These are phyloP conservation scores for Phania funesta DNA, from an alignment of 2,888 invertebrate species.

Conservation along the genomic window DNA sequence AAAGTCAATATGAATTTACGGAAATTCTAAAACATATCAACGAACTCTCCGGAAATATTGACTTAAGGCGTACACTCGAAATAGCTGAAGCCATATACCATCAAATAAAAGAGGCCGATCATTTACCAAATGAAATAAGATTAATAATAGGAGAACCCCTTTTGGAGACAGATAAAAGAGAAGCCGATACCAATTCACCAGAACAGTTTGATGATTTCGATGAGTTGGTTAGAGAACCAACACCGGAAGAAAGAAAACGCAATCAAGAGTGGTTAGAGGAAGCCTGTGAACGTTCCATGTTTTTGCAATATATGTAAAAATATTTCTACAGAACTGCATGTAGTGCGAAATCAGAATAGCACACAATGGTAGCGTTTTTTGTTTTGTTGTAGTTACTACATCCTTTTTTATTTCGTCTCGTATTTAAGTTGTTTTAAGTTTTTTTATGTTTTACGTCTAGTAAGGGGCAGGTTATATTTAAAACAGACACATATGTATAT, in stretches of 20 bases:
- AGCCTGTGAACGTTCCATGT: slow-evolving; percentile 79
- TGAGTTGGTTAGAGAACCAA: slow-evolving; percentile 74
- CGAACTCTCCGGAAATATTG: slow-evolving; percentile 93
- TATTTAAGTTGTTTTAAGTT: slow-evolving; percentile 1
- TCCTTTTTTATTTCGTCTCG: neutral
- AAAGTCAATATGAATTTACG: slow-evolving; percentile 95
- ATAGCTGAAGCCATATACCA: slow-evolving; percentile 95
- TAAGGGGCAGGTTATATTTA: slow-evolving; percentile 27
- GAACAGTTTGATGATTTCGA: slow-evolving; percentile 78
- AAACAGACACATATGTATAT: slow-evolving; percentile 4
- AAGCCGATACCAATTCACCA: slow-evolving; percentile 66
- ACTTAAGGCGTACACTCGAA: slow-evolving; percentile 89
- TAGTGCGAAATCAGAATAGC: neutral
- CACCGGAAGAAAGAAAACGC: slow-evolving; percentile 76
- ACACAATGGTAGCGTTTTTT: slow-evolving; percentile 25
- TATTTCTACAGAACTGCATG: neutral
- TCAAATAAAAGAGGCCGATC: slow-evolving; percentile 88
- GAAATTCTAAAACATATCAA: slow-evolving; percentile 98
- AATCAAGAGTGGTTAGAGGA: slow-evolving; percentile 79
- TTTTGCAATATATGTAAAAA: slow-evolving; percentile 74
- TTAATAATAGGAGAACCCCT: slow-evolving; percentile 85
- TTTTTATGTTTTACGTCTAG: neutral
- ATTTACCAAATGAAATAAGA: slow-evolving; percentile 87
- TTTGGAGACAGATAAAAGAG: slow-evolving; percentile 67
- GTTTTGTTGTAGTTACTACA: neutral